Conservation (phyloP, 1,140 invertebrate genomes). For the Tetraneura akinire region DNA sequence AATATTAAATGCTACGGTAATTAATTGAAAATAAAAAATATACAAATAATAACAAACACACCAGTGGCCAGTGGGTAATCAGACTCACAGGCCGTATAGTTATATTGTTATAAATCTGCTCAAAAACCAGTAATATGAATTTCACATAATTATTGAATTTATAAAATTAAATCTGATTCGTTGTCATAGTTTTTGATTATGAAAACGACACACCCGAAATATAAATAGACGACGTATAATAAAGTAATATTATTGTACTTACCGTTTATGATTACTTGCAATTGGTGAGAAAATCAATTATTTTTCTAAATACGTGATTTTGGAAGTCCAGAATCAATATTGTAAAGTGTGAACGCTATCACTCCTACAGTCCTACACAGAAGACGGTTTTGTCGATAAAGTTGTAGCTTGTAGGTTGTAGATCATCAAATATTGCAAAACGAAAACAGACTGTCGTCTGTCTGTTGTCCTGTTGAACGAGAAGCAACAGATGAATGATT, state of each 20-base stretch:
- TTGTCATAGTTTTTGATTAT: neutral
- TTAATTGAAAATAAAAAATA: neutral
- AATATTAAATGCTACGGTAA: neutral
- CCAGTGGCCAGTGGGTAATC: neutral
- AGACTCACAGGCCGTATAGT: neutral
- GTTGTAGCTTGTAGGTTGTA: no score
- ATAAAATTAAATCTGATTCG: neutral
- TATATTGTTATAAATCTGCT: neutral
- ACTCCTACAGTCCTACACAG: neutral
- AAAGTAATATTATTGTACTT: neutral
- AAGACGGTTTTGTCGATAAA: neutral
- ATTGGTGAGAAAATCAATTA: neutral
- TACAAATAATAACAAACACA: neutral
- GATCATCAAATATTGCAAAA: neutral
- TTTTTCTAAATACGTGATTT: neutral
- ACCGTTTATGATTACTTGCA: neutral
- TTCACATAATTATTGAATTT: neutral
- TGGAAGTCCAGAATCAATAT: neutral
- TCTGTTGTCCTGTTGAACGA: neutral
- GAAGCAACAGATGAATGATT: conserved; percentile 14
- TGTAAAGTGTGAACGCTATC: no score
- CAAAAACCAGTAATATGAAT: neutral
- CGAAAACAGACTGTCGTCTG: neutral
- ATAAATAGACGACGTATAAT: no score
- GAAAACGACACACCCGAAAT: neutral